Percentiles rank a stretch among this genome's conserved stretches.
These are phyloP conservation scores for Panzeria rudis DNA, from an alignment of 2,888 invertebrate species.

Conservation along the genomic window DNA sequence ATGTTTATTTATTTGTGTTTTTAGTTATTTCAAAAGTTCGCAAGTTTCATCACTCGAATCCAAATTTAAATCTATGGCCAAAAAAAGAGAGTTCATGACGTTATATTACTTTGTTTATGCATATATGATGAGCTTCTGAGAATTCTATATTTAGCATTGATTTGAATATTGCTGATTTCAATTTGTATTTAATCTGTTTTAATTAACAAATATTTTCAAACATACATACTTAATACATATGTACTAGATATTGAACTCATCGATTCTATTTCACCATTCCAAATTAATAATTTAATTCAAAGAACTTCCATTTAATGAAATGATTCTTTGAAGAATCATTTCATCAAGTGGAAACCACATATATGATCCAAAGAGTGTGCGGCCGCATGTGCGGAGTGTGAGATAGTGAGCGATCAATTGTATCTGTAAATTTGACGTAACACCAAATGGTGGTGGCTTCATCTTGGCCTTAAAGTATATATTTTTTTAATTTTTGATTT, in stretches of 20 bases:
- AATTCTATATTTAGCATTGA: background rate
- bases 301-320: constrained; percentile 9
- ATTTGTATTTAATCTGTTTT: too few species aligned
- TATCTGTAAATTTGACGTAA: constrained; percentile 31
- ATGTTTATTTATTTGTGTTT: too few species aligned
- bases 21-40: too few species aligned
- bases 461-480: constrained; percentile 64
- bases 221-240: too few species aligned
- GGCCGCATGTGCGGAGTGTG: background rate
- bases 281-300: background rate
- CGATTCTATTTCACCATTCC: background rate
- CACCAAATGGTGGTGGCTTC: constrained; percentile 59
- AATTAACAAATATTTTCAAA: too few species aligned
- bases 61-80: too few species aligned
- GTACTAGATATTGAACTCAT: background rate
- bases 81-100: too few species aligned
- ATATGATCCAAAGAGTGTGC: background rate
- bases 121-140: too few species aligned
- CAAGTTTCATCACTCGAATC: too few species aligned
- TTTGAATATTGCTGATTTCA: too few species aligned
- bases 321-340: constrained; percentile 35
- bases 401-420: constrained; percentile 9
- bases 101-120: too few species aligned
- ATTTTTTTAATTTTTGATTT: constrained; percentile 39
- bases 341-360: constrained; percentile 19